Conservation (phyloP, 2,888 invertebrate species). For the Caenorhabditis afra region DNA sequence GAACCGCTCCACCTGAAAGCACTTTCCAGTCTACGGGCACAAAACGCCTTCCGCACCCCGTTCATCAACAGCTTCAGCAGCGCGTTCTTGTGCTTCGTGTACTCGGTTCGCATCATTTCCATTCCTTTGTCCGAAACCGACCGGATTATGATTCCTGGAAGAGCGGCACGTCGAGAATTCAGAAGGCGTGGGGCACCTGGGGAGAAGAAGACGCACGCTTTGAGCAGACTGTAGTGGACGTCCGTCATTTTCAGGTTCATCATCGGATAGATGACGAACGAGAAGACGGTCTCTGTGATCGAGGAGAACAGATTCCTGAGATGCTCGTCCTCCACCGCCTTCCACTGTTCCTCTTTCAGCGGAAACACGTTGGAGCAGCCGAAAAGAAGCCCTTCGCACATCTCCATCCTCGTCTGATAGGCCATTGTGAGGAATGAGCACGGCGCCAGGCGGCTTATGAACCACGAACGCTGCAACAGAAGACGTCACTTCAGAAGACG, state of each 20-base stretch:
- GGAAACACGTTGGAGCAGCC: conserved; percentile 66
- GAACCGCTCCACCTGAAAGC: conserved; percentile 32
- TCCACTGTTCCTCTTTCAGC: conserved; percentile 53
- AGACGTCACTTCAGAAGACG: background rate
- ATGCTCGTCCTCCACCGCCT: conserved; percentile 37
- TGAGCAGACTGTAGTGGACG: conserved; percentile 59
- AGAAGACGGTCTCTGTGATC: conserved; percentile 54
- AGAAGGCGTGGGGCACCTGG: conserved; percentile 35
- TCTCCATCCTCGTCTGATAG: conserved; percentile 57
- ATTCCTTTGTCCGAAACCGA: conserved; percentile 41
- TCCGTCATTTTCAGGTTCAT: conserved; percentile 59
- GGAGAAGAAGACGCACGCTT: conserved; percentile 63
- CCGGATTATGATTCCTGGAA: conserved; percentile 28
- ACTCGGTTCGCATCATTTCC: conserved; percentile 49
- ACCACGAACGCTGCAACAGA: conserved; percentile 46
- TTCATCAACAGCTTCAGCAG: conserved; percentile 52
- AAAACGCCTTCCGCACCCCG: conserved; percentile 20
- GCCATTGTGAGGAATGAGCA: conserved; percentile 62
- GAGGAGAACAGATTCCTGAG: conserved; percentile 36
- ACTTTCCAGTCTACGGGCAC: background rate
- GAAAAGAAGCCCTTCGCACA: conserved; percentile 61
- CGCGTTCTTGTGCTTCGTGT: conserved; percentile 52
- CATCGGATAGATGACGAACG: conserved; percentile 61
- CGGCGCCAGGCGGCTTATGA: conserved; percentile 62
- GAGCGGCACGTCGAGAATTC: background rate